Evolutionary conservation across 2,113 vertebrate genomes (phyloP), one percentile per base, ranked within the genome.

Genomic region (Conger conger): DNA sequence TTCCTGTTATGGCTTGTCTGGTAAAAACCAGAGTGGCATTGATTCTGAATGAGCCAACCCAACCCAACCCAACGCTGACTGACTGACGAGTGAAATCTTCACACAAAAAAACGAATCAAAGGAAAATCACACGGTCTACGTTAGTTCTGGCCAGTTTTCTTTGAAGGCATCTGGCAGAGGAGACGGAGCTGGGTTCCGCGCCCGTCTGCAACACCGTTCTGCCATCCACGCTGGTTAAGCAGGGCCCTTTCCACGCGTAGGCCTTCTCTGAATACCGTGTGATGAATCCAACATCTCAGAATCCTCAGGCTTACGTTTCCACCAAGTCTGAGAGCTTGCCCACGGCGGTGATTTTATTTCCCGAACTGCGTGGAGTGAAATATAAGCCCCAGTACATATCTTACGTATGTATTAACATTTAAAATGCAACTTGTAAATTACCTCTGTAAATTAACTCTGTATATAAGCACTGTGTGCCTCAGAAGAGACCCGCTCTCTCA

Each of bases 191-290:
- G 15, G 33, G 45, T 50, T 50, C 11, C 45, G 9, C 9, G 8
- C 37, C 54, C n/a, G 1, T 16, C 77, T 36, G 35, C 40, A 68
- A 57, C 35, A 45, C 20, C 0, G 4, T 27, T n/a, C 2, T 3
- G 36, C 38, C 30, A 33, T 79, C 82, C 42, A 33, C 80, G n/a
- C 53, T 40, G 73, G 54, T 80, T 86, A 80, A 79, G 81, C 86
- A 45, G 68, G 85, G 81, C 84, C 68, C 60, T 54, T 16, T 78
- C 8, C n/a, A 53, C 30, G 50, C 53, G 76, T 53, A 81, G 82
- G 77, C 79, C 80, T 68, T 13, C 5, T 78, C 68, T 60, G 11
- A 30, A 73, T 9, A 13, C n/a, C 13, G n/a, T 73, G 7, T 73
- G n/a, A 73, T 6, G 5, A 73, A 33, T 73, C 9, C n/a, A 73